A percentile compares a stretch with the other conserved stretches of the same genome.
Evolutionary conservation across 2,113 vertebrate genomes (phyloP).

Genomic region (Ophthalmolycus amberensis): DNA sequence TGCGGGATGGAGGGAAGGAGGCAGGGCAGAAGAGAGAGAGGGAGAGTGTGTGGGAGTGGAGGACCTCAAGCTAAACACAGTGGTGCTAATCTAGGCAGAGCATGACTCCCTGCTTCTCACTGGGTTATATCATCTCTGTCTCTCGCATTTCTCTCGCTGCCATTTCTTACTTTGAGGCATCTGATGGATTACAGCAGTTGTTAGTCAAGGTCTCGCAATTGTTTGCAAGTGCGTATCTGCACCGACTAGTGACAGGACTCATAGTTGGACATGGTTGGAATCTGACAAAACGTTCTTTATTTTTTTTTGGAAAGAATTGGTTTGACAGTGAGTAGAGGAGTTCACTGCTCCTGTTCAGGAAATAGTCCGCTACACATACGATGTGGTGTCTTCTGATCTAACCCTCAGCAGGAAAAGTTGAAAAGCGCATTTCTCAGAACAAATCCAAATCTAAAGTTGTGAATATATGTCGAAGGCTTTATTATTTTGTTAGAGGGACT

Average conservation of each 20-base stretch:
- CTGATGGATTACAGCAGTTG: background rate
- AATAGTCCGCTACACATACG: no score
- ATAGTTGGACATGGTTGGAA: background rate
- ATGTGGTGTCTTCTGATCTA: no score
- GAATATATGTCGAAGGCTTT: background rate
- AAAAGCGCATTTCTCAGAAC: background rate
- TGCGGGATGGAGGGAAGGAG: slow-evolving; percentile 25
- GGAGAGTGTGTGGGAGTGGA: slow-evolving; percentile 58
- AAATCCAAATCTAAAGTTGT: background rate
- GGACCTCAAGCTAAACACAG: slow-evolving; percentile 52
- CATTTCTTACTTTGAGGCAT: slow-evolving; percentile 10
- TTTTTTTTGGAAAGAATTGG: background rate
- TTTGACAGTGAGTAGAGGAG: background rate
- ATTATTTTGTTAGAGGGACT: background rate
- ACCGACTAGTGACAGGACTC: background rate
- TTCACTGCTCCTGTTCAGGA: background rate
- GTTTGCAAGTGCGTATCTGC: background rate
- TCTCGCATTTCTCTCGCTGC: background rate
- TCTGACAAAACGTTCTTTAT: slow-evolving; percentile 17
- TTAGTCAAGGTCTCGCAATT: slow-evolving; percentile 23
- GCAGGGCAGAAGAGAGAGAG: slow-evolving; percentile 23
- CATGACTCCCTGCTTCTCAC: slow-evolving; percentile 53
- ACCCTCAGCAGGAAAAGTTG: no score
- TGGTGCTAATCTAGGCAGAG: slow-evolving; percentile 54
- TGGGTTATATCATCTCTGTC: slow-evolving; percentile 53